These are phyloP conservation scores for Pelosia muscerda DNA, from an alignment of 2,888 invertebrate genomes.

Conservation along the genomic window DNA sequence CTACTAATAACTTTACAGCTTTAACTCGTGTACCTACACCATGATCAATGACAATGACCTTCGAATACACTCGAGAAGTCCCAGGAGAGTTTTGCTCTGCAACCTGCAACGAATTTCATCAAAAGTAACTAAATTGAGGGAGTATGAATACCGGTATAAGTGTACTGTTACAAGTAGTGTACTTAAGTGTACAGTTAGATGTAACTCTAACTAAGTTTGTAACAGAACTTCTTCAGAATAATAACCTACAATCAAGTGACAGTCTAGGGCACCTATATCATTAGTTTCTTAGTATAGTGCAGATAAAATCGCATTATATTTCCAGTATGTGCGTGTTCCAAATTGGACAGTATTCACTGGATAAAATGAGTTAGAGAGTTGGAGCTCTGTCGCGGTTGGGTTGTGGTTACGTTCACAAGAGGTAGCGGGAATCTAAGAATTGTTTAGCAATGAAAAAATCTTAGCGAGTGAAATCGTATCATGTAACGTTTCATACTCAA, in stretches of 20 bases:
- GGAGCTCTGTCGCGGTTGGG: conserved; percentile 40
- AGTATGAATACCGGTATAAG: too few relatives aligned
- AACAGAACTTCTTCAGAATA: background rate
- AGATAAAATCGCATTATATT: conserved; percentile 53
- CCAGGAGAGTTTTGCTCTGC: too few relatives aligned
- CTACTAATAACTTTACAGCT: too few relatives aligned
- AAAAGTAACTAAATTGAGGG: too few relatives aligned
- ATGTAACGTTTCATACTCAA: background rate
- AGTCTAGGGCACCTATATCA: conserved; percentile 36
- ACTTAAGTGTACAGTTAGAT: too few relatives aligned
- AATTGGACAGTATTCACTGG: conserved; percentile 75
- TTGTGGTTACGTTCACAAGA: conserved; percentile 3
- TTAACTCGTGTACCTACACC: too few relatives aligned
- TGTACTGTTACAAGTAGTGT: too few relatives aligned
- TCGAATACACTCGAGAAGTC: too few relatives aligned
- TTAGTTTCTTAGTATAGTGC: conserved; percentile 50
- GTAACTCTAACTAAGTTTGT: background rate
- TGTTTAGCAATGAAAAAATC: background rate
- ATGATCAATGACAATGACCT: too few relatives aligned
- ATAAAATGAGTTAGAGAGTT: conserved; percentile 71
- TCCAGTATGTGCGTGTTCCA: conserved; percentile 56
- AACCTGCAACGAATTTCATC: too few relatives aligned
- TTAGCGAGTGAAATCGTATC: background rate
- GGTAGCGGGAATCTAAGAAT: conserved; percentile 32
- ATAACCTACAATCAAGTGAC: background rate